Conservation (phyloP, 2,888 invertebrate genomes). For the Tachina lurida region DNA sequence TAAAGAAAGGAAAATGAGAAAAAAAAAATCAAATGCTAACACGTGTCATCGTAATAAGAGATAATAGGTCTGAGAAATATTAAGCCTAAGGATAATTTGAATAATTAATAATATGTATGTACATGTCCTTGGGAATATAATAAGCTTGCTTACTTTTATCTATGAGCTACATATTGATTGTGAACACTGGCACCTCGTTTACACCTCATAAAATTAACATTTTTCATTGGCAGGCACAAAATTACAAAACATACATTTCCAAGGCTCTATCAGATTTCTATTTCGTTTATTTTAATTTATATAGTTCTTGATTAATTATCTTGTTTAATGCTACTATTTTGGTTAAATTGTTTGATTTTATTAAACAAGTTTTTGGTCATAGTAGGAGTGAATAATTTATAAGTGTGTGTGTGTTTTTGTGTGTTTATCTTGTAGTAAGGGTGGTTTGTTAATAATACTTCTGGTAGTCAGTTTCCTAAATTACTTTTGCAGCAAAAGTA, state of each 20-base stretch:
- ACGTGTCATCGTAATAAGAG: slow-evolving; percentile 48
- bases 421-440: slow-evolving; percentile 2
- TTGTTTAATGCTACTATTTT: neutral
- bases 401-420: neutral
- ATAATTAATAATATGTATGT: neutral
- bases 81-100: slow-evolving; percentile 3
- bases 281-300: neutral
- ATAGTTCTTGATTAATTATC: neutral
- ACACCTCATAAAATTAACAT: slow-evolving; percentile 74
- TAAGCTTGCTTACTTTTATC: slow-evolving; percentile 5
- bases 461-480: neutral
- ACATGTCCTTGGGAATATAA: neutral
- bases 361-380: neutral
- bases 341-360: neutral
- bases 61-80: slow-evolving; percentile 1
- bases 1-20: neutral
- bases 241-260: neutral
- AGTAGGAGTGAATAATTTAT: neutral
- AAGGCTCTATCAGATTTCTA: neutral
- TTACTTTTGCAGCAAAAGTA: slow-evolving; percentile 30
- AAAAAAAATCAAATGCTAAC: slow-evolving; percentile 44
- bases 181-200: slow-evolving; percentile 71
- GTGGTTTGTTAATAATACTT: slow-evolving; percentile 29
- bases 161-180: slow-evolving; percentile 19
- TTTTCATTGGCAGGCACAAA: slow-evolving; percentile 20